Conservation (phyloP, 2,113 vertebrate species). For the Rattus rattus region DNA sequence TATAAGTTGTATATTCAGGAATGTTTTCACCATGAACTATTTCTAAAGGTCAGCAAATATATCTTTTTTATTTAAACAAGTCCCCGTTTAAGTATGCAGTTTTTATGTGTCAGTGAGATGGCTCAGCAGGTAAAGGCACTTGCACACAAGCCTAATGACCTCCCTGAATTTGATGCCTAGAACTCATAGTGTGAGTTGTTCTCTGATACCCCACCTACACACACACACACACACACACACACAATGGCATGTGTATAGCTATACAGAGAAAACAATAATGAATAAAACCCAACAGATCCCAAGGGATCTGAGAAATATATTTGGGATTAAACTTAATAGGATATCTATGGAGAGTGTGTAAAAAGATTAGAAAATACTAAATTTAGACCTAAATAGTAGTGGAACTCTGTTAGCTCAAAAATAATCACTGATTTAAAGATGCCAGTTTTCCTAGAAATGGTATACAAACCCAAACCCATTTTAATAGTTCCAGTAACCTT, state of each 20-base stretch:
- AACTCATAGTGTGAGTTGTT: background rate
- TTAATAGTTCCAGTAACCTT: background rate
- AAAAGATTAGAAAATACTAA: conserved; percentile 10
- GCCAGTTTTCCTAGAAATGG: background rate
- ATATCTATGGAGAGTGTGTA: background rate
- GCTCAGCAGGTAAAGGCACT: background rate
- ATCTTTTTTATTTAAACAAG: conserved; percentile 26
- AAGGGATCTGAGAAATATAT: background rate
- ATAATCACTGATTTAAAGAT: background rate
- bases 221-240: background rate
- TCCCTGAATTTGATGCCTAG: background rate
- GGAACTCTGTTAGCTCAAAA: background rate
- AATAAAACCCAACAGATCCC: background rate
- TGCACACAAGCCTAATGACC: background rate
- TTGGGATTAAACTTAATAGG: background rate
- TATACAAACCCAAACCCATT: conserved; percentile 21
- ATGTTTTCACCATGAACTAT: background rate
- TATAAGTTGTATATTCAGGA: background rate
- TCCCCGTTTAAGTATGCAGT: background rate
- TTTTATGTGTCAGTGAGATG: background rate
- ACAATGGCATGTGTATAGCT: background rate
- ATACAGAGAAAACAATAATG: background rate
- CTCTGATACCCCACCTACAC: background rate
- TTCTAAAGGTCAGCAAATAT: background rate
- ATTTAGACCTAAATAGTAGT: background rate